Conservation (phyloP, 2,888 invertebrate species). For the Atrina japonica region DNA sequence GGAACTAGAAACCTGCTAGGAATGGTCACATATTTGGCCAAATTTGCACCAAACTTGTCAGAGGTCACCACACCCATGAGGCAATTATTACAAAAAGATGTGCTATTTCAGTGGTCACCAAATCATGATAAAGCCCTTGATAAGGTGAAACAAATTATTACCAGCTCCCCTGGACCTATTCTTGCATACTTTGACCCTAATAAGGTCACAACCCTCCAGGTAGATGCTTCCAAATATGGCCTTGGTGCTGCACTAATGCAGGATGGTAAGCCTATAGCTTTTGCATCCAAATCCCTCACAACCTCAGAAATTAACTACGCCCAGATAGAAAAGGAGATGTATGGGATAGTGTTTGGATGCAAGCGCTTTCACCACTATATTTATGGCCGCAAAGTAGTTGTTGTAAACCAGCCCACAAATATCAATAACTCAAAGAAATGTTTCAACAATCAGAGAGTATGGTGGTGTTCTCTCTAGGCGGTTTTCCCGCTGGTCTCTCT, state of each 20-base stretch:
- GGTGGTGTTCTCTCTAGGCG: too few species aligned
- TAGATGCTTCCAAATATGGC: slow-evolving; percentile 39
- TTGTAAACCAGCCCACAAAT: too few species aligned
- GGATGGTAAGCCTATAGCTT: slow-evolving; percentile 43
- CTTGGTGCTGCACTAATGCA: slow-evolving; percentile 42
- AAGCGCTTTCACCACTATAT: slow-evolving; percentile 42
- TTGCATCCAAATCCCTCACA: slow-evolving; percentile 48
- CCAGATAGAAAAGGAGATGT: slow-evolving; percentile 52
- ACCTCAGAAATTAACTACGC: slow-evolving; percentile 46
- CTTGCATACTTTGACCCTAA: slow-evolving; percentile 42
- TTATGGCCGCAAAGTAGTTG: slow-evolving; percentile 42
- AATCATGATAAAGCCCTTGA: slow-evolving; percentile 34
- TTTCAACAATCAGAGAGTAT: too few species aligned
- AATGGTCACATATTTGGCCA: slow-evolving; percentile 41
- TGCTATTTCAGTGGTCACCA: slow-evolving; percentile 11
- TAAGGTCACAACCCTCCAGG: slow-evolving; percentile 31
- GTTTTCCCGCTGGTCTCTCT: too few species aligned
- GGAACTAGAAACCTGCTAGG: slow-evolving; percentile 24
- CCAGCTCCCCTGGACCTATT: slow-evolving; percentile 32
- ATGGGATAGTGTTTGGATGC: slow-evolving; percentile 44
- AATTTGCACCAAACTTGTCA: slow-evolving; percentile 41
- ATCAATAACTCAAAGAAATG: too few species aligned
- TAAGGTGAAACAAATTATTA: slow-evolving; percentile 30
- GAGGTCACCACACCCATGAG: slow-evolving; percentile 38
- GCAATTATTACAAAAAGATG: slow-evolving; percentile 12